These are phyloP conservation scores for Drosophila ustulata DNA, from an alignment of 2,888 invertebrate genomes.

Conservation along the genomic window DNA sequence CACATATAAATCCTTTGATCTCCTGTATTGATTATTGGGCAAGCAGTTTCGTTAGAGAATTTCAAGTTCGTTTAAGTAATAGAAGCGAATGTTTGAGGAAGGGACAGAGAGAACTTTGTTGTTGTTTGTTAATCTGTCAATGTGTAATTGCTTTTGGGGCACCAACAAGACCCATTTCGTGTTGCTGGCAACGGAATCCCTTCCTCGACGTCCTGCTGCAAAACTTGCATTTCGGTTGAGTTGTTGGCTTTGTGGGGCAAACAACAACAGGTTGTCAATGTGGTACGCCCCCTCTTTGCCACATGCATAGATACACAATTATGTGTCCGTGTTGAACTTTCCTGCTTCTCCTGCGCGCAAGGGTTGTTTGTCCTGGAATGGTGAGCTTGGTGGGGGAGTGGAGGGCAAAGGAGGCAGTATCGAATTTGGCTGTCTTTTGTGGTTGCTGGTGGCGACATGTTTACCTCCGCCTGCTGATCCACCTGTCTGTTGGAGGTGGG, in stretches of 20 bases:
- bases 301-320: slow-evolving; percentile 61
- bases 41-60: slow-evolving; percentile 35
- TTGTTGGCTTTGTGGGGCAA: slow-evolving; percentile 28
- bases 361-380: slow-evolving; percentile 27
- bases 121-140: slow-evolving; percentile 35
- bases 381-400: not conserved
- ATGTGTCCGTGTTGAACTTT: slow-evolving; percentile 26
- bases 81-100: not conserved
- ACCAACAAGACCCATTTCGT: slow-evolving; percentile 36
- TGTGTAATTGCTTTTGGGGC: slow-evolving; percentile 37
- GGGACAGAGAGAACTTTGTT: slow-evolving; percentile 2
- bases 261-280: slow-evolving; percentile 74
- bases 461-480: slow-evolving; percentile 4
- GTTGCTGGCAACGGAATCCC: slow-evolving; percentile 24
- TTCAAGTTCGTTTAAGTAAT: slow-evolving; percentile 12
- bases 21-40: slow-evolving; percentile 4
- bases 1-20: not conserved
- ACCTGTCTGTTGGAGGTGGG: slow-evolving; percentile 9
- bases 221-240: slow-evolving; percentile 16
- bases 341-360: slow-evolving; percentile 16
- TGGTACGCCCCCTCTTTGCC: slow-evolving; percentile 43
- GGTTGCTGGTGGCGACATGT: slow-evolving; percentile 56
- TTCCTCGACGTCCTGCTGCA: slow-evolving; percentile 10
- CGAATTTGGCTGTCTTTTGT: slow-evolving; percentile 43
- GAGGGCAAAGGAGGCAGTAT: slow-evolving; percentile 14